Evolutionary conservation across 2,888 invertebrate genomes (phyloP).

Genomic region (Drosophila villosipedis): DNA sequence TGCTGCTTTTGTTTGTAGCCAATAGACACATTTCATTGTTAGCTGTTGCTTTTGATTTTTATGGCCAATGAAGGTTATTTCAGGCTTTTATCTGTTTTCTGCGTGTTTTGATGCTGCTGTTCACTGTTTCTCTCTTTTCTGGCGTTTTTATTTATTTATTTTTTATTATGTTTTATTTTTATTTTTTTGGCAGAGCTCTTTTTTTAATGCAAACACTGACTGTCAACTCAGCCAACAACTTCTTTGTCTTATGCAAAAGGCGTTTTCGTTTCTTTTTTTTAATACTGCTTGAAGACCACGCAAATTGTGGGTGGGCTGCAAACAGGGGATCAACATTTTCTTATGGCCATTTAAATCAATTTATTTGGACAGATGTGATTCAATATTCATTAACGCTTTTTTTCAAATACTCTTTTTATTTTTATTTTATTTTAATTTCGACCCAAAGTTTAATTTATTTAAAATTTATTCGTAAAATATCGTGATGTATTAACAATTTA

Average conservation of each 20-base stretch:
- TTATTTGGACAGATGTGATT: conserved; percentile 9
- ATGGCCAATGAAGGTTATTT: conserved; percentile 77
- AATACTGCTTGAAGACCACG: conserved; percentile 39
- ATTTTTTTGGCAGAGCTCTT: conserved; percentile 41
- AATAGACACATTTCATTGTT: conserved; percentile 73
- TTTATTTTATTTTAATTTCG: not conserved
- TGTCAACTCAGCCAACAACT: conserved; percentile 6
- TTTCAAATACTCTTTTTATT: not conserved
- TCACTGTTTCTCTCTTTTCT: conserved; percentile 25
- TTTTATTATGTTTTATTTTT: not conserved
- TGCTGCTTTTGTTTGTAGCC: conserved; percentile 42
- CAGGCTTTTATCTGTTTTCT: conserved; percentile 62
- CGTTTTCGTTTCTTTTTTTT: conserved; percentile 26
- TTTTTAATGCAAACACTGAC: conserved; percentile 30
- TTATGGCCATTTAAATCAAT: conserved; percentile 55
- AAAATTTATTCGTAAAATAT: not conserved
- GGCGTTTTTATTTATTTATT: conserved; percentile 6
- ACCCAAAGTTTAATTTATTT: not conserved
- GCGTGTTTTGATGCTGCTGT: conserved; percentile 33
- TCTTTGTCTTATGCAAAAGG: conserved; percentile 39
- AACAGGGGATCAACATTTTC: not conserved
- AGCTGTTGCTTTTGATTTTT: conserved; percentile 66
- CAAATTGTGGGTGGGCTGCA: conserved; percentile 57
- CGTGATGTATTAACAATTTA: not conserved
- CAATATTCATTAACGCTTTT: not conserved